Evolutionary conservation across 2,797 vertebrate genomes (phyloP).

Genomic region (Argyrosomus regius): DNA sequence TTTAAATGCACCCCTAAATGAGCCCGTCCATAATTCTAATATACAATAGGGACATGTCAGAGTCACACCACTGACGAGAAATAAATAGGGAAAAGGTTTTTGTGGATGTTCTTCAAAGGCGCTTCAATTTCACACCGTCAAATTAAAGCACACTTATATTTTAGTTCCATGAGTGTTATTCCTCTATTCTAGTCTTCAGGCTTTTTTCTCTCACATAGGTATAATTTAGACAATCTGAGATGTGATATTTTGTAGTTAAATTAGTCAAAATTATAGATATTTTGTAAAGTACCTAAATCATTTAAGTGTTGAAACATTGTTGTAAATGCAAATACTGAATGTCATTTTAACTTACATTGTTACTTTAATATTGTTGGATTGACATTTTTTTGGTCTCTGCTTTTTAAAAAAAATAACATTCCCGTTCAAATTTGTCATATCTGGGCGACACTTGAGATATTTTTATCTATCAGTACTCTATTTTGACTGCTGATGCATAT

Average conservation of each 20-base stretch:
- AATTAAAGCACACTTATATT: slow-evolving; percentile 72
- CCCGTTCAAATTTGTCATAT: slow-evolving; percentile 31
- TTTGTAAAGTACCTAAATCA: slow-evolving; percentile 18
- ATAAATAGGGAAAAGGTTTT: slow-evolving; percentile 70
- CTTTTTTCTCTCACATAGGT: slow-evolving; percentile 43
- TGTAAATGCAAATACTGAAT: not conserved
- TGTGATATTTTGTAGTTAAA: slow-evolving; percentile 37
- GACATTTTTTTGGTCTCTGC: slow-evolving; percentile 7
- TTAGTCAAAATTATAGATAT: slow-evolving; percentile 3
- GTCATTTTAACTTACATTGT: slow-evolving; percentile 12
- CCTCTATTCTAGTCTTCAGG: slow-evolving; percentile 49
- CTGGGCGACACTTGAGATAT: slow-evolving; percentile 11
- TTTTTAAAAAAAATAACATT: not conserved
- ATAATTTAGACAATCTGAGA: slow-evolving; percentile 36
- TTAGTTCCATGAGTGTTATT: slow-evolving; percentile 58
- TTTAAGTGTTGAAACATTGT: not conserved
- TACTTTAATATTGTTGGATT: slow-evolving; percentile 9
- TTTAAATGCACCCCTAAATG: slow-evolving; percentile 67
- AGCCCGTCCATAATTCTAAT: slow-evolving; percentile 53
- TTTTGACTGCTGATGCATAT: slow-evolving; percentile 51
- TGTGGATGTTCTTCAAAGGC: slow-evolving; percentile 74
- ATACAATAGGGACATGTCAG: slow-evolving; percentile 61
- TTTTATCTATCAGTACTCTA: slow-evolving; percentile 22
- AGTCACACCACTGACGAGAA: slow-evolving; percentile 65
- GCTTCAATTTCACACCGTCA: slow-evolving; percentile 75